Evolutionary conservation across 2,888 invertebrate genomes (phyloP).

Genomic region (Drosophila ustulata): DNA sequence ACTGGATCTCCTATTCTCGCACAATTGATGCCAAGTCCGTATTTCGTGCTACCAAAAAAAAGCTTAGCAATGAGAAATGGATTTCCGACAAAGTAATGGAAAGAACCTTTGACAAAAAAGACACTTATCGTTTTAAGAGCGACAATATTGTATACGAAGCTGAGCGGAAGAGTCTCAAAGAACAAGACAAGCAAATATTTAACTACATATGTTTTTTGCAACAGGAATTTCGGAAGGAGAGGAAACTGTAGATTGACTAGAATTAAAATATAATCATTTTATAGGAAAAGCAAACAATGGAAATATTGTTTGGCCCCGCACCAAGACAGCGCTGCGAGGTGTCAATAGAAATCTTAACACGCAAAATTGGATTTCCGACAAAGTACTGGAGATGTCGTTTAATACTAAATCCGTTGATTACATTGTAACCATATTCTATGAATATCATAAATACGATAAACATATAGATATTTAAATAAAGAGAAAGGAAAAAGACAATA

Average conservation of each 20-base stretch:
- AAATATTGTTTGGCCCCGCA: too few relatives aligned
- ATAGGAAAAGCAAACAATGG: too few relatives aligned
- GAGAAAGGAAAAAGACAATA: too few relatives aligned
- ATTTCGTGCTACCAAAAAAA: neutral
- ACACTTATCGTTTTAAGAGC: neutral
- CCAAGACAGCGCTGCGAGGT: too few relatives aligned
- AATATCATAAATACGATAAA: too few relatives aligned
- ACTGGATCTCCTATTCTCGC: neutral
- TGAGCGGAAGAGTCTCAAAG: neutral
- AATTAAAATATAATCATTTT: too few relatives aligned
- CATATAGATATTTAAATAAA: too few relatives aligned
- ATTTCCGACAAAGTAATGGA: slow-evolving; percentile 1
- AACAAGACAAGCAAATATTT: neutral
- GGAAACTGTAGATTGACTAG: neutral
- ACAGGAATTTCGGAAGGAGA: neutral
- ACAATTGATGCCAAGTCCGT: neutral
- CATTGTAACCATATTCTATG: too few relatives aligned
- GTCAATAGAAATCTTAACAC: too few relatives aligned
- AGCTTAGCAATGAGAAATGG: slow-evolving; percentile 4
- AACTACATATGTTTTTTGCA: neutral
- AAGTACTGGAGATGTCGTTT: too few relatives aligned
- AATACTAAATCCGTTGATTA: too few relatives aligned
- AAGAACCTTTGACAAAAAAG: neutral
- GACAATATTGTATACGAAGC: neutral
- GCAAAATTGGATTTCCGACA: too few relatives aligned